phyloP scores from a whole-genome alignment of 2,113 vertebrate genomes.

The Theristicus caerulescens region DNA sequence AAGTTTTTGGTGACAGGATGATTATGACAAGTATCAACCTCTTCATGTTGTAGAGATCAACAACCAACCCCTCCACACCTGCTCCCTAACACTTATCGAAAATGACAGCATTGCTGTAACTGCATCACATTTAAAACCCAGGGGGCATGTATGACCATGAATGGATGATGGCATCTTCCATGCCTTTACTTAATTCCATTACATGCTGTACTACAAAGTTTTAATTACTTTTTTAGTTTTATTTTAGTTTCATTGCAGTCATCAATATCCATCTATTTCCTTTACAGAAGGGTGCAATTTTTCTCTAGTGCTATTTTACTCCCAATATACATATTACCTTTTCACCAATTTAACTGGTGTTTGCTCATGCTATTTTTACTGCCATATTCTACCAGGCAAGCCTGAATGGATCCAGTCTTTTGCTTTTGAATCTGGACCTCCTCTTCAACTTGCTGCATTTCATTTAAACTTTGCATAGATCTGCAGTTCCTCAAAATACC shows the following conservation, averaged over 20 bases:
- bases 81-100: background rate
- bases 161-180: background rate
- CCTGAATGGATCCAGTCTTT: background rate
- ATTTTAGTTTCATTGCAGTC: background rate
- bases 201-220: background rate
- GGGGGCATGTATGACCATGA: background rate
- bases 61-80: background rate
- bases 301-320: background rate
- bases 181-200: background rate
- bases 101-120: background rate
- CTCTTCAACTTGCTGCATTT: background rate
- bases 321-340: background rate
- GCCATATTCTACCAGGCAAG: background rate
- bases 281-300: background rate
- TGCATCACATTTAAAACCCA: background rate
- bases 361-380: slow-evolving; percentile 3
- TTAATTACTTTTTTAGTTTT: background rate
- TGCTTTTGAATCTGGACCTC: background rate
- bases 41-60: background rate
- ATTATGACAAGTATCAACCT: background rate
- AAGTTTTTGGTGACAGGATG: background rate
- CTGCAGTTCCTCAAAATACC: slow-evolving; percentile 1
- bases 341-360: background rate
- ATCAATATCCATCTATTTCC: background rate
- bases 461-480: slow-evolving; percentile 11